phyloP scores from a whole-genome alignment of 2,113 vertebrate species.

The Anthoscopus minutus region DNA sequence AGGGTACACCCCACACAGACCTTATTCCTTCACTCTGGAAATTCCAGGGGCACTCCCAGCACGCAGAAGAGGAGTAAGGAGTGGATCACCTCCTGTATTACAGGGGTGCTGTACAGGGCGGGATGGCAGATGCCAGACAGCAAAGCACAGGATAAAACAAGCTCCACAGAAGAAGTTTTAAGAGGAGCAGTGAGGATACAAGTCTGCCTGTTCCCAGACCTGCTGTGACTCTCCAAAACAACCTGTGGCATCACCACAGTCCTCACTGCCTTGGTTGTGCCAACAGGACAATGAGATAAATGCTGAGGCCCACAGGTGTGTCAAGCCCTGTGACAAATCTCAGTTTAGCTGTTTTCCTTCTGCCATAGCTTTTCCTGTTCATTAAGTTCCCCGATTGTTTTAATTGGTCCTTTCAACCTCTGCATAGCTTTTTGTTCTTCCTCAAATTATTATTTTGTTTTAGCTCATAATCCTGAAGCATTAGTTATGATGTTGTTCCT shows the following conservation, averaged over 20 bases:
- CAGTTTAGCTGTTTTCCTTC: neutral
- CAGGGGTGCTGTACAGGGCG: neutral
- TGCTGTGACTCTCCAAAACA: neutral
- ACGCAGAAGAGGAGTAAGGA: neutral
- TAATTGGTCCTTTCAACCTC: constrained; percentile 47
- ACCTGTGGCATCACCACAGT: neutral
- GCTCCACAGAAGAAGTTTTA: neutral
- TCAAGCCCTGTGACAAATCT: neutral
- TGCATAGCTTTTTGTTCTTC: constrained; percentile 1
- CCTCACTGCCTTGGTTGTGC: neutral
- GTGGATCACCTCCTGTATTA: neutral
- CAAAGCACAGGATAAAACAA: neutral
- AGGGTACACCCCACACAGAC: neutral
- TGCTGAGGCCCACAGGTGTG: neutral
- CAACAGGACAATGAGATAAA: neutral
- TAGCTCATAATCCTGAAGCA: neutral
- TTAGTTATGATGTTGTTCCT: constrained; percentile 4
- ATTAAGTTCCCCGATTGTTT: constrained; percentile 29
- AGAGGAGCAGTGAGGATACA: neutral
- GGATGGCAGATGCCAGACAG: accelerated
- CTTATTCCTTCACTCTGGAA: neutral
- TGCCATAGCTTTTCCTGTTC: constrained; percentile 23
- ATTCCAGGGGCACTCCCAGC: neutral
- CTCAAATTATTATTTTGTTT: constrained; percentile 52
- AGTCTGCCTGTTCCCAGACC: neutral